Percentiles rank a stretch among this genome's conserved stretches.
These are phyloP conservation scores for Sisor rabdophorus DNA, from an alignment of 2,113 vertebrate genomes.

Conservation along the genomic window DNA sequence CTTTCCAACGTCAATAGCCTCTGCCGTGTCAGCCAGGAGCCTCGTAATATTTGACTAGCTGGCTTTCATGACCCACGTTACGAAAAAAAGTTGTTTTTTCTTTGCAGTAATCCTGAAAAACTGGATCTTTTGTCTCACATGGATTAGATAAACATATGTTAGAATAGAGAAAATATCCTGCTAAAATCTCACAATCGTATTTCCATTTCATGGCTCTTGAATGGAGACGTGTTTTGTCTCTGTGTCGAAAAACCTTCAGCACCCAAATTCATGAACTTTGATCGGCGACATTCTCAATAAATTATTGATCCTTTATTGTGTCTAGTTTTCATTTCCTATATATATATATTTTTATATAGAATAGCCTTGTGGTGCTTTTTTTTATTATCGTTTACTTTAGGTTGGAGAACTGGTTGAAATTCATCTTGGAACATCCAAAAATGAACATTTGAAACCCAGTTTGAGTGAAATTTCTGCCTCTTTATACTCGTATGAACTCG, in stretches of 20 bases:
- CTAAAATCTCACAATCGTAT: no score
- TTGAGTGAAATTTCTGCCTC: no score
- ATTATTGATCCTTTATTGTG: background rate
- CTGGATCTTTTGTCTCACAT: background rate
- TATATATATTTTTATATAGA: background rate
- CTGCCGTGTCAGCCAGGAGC: background rate
- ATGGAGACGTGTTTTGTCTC: background rate
- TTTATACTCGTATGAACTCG: no score
- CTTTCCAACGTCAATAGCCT: slow-evolving; percentile 7
- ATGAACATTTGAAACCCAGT: no score
- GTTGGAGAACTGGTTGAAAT: background rate
- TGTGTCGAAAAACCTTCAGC: background rate
- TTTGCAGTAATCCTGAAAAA: background rate
- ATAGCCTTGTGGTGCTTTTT: background rate
- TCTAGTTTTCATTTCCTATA: background rate
- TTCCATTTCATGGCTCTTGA: background rate
- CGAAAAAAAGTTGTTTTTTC: background rate
- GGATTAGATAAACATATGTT: background rate
- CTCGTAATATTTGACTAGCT: background rate
- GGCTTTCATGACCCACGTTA: background rate
- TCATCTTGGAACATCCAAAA: background rate
- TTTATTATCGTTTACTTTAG: background rate
- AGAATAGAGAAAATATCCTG: no score
- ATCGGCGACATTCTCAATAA: background rate
- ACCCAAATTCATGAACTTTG: background rate